Percentiles rank a stretch among this genome's conserved stretches.
phyloP scores from a whole-genome alignment of 2,797 vertebrate species.

The Eurystomus glaucurus region DNA sequence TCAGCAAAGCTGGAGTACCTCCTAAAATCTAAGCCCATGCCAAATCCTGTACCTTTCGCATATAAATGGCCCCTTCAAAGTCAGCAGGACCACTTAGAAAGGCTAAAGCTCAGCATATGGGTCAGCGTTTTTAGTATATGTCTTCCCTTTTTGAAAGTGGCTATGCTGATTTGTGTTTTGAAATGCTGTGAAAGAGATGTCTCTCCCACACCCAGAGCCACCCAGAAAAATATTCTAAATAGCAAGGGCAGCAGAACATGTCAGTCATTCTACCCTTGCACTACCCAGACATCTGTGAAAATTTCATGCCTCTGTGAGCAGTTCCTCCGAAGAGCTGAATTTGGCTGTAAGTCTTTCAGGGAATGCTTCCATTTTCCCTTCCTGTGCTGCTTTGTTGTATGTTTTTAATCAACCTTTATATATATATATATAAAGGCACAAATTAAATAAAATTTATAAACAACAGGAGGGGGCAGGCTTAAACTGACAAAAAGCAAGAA shows the following conservation, averaged over 20 bases:
- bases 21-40: not conserved
- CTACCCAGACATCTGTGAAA: conserved; percentile 57
- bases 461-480: conserved; percentile 69
- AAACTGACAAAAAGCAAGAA: conserved; percentile 64
- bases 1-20: not conserved
- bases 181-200: not conserved
- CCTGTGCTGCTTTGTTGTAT: conserved; percentile 32
- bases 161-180: not conserved
- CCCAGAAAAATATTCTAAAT: conserved; percentile 5
- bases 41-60: not conserved
- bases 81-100: not conserved
- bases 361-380: conserved; percentile 12
- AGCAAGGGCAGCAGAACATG: conserved; percentile 23
- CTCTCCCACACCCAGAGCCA: not conserved
- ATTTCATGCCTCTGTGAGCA: conserved; percentile 48
- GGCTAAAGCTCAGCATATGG: not conserved
- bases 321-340: conserved; percentile 41
- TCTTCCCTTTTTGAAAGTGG: not conserved
- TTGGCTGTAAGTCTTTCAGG: conserved; percentile 21
- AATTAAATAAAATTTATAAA: conserved; percentile 61
- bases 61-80: not conserved
- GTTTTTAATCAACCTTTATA: conserved; percentile 52
- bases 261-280: not conserved
- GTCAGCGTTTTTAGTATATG: not conserved
- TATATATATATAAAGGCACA: not conserved